Evolutionary conservation across 2,888 invertebrate species (phyloP), one percentile per base, ranked within the genome.

Genomic region (Didymodactylos carnosus): DNA sequence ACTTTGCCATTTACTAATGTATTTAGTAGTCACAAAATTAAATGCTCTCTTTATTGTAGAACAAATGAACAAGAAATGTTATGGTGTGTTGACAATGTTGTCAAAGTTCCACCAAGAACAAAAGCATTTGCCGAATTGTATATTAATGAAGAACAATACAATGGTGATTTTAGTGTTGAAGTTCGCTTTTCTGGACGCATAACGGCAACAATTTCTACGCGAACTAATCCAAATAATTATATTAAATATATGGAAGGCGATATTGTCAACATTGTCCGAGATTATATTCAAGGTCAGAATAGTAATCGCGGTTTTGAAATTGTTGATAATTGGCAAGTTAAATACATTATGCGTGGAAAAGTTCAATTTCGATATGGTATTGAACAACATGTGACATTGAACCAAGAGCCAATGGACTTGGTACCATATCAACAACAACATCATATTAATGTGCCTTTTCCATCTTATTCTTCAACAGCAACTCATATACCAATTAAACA

Each of bases 1-100:
- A 62, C n/a, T 27, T 14, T 35, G 13, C 27, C 6, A 14, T 51
- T 51, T 14, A 10, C 29, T n/a, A 7, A 8, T 13, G 10, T 46
- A 23, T 62, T 62, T 8, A 29, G 11, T 35, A n/a, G n/a, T n/a
- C n/a, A n/a, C n/a, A n/a, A n/a, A n/a, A n/a, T n/a, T n/a, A n/a
- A n/a, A n/a, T n/a, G n/a, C n/a, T n/a, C n/a, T n/a, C n/a, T n/a
- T n/a, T n/a, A n/a, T n/a, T n/a, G n/a, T 62, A 62, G 62, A n/a
- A 49, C 49, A 2, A 75, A 75, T 19, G 82, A 82, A 72, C 82
- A 84, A 76, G 78, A 80, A 51, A 79, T 85, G 73, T 81, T 82
- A 6, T 85, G 85, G 85, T 81, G 82, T n/a, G 84, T 85, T 4
- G 84, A 85, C 77, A 83, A 79, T 70, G 82, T 80, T 75, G 82